Conservation (phyloP, 2,888 invertebrate genomes). For the Argyra leucocephala region DNA sequence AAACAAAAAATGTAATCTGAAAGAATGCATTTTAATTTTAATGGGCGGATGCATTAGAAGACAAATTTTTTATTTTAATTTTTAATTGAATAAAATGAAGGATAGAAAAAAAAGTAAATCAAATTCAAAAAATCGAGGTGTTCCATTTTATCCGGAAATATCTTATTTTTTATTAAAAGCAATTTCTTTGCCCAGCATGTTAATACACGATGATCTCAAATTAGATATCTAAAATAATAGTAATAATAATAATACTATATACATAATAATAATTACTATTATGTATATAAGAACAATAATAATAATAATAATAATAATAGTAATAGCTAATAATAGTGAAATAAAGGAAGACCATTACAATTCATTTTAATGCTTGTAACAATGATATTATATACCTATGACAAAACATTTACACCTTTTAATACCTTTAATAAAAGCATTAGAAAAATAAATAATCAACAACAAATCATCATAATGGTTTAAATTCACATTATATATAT, state of each 20-base stretch:
- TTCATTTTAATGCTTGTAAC: no score
- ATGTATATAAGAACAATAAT: no score
- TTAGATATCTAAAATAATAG: no score
- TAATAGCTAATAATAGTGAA: no score
- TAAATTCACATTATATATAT: not conserved
- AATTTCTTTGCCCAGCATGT: not conserved
- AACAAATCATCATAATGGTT: not conserved
- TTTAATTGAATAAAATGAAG: not conserved
- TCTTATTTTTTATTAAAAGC: not conserved
- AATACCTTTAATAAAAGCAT: not conserved
- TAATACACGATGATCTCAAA: not conserved
- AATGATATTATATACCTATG: not conserved
- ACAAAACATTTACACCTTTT: not conserved
- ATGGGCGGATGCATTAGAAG: no score
- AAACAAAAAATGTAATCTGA: no score
- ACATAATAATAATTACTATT: no score
- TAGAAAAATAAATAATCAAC: not conserved
- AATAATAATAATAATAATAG: no score
- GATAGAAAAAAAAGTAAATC: not conserved
- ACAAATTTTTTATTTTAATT: no score
- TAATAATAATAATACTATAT: no score
- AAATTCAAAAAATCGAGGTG: not conserved
- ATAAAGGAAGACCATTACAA: no score
- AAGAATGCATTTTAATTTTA: no score
- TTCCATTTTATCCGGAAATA: not conserved